Base-by-base conservation (phyloP, 2,888 invertebrate species). In the Netelia fuscicornis region DNA sequence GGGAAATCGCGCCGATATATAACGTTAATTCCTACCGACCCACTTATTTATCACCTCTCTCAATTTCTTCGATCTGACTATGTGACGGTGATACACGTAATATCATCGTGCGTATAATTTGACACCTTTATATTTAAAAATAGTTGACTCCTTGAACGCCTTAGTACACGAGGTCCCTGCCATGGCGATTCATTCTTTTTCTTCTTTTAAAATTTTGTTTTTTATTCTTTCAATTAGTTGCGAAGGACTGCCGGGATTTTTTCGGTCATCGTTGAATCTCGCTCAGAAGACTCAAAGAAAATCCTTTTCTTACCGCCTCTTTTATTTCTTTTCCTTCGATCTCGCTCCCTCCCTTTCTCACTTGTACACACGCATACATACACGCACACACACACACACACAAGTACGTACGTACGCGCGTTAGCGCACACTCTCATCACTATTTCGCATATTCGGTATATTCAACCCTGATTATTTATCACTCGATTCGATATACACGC, bases 61-160 rank as follows among this genome's bases (percentile, higher is more conserved):
- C 56, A 20, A n/a, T 80, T 37, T 65, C 62, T 25, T 65, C 44
- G 44, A 72, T 80, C 44, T 65, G 80, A 56, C 64, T 37, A 65
- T 72, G 80, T 65, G 70, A 80, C 71, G 72, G 64, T 70, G 77
- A 85, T 68, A 62, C 30, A 64, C 25, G 37, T 68, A 56, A 71
- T 85, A 79, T 71, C 79, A 86, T 84, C 76, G 81, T 79, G 86
- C 74, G 83, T 87, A 88, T 90, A 90, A 92, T 91, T 91, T 91
- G 91, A 91, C 90, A 91, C 91, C 89, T 89, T 91, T 90, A 90
- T 90, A 90, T 91, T 91, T 90, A 92, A 91, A 92, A 92, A 92
- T 92, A 92, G 91, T 92, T 88, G 88, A 90, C 90, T 91, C 88
- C 89, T 90, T 90, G 65, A 85, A 83, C 64, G 72, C 79, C 71